Percentiles rank a stretch among this genome's conserved stretches.
Conservation (phyloP, 2,888 invertebrate species). For the Esperia sulphurella region DNA sequence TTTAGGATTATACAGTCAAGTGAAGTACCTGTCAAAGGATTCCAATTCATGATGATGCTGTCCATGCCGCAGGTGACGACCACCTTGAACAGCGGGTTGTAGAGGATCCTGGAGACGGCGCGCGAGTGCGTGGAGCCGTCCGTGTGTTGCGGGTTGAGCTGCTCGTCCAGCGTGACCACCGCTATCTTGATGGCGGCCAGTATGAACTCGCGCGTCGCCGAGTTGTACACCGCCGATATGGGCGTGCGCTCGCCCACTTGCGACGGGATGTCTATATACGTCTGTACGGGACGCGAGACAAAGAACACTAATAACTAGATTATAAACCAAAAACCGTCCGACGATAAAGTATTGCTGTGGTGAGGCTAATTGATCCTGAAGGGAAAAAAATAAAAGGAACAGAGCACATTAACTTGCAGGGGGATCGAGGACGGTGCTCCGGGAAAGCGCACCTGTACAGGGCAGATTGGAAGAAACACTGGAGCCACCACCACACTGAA, state of each 20-base stretch:
- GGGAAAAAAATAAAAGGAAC: too few species aligned
- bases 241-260: slow-evolving; percentile 81
- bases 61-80: slow-evolving; percentile 89
- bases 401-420: too few species aligned
- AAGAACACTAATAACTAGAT: too few species aligned
- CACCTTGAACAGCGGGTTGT: slow-evolving; percentile 86
- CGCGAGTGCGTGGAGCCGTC: slow-evolving; percentile 86
- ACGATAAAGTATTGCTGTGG: too few species aligned
- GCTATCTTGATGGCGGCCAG: slow-evolving; percentile 84
- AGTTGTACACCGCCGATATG: slow-evolving; percentile 82
- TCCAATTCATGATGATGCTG: slow-evolving; percentile 91
- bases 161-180: slow-evolving; percentile 81
- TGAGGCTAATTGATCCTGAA: too few species aligned
- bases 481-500: too few species aligned
- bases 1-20: too few species aligned
- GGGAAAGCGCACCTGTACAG: too few species aligned
- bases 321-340: too few species aligned
- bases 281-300: slow-evolving; percentile 48
- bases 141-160: slow-evolving; percentile 82
- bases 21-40: slow-evolving; percentile 84
- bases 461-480: too few species aligned
- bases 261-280: slow-evolving; percentile 82
- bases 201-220: slow-evolving; percentile 81
- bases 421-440: too few species aligned
- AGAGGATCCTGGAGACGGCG: slow-evolving; percentile 85